phyloP scores from a whole-genome alignment of 2,113 vertebrate genomes.

The Myodes glareolus region DNA sequence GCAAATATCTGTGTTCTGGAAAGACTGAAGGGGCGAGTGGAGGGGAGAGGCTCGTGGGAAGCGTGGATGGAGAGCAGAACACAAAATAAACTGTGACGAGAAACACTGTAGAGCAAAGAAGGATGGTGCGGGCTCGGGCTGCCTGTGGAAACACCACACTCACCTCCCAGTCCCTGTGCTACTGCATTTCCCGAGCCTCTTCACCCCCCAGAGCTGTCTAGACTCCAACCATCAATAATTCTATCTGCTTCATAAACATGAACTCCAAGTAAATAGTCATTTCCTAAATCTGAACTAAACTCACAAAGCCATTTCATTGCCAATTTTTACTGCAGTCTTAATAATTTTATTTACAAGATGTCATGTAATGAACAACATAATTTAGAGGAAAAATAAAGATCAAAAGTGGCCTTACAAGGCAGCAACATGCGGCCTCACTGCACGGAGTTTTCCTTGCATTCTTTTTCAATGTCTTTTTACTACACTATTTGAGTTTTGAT shows the following conservation, averaged over 20 bases:
- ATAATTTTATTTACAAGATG: neutral
- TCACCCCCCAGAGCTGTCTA: neutral
- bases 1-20: neutral
- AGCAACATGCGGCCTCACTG: neutral
- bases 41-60: neutral
- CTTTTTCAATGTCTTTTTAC: neutral
- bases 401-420: neutral
- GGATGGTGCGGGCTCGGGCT: accelerated
- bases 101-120: neutral
- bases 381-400: constrained; percentile 25
- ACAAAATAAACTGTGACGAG: neutral
- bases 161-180: neutral
- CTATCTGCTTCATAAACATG: neutral
- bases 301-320: neutral
- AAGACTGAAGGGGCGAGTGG: neutral
- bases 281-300: constrained; percentile 7
- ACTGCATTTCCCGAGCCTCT: neutral
- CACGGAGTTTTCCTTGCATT: neutral
- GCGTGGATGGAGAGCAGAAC: neutral
- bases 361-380: neutral
- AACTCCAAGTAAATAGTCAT: neutral
- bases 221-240: neutral
- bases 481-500: neutral
- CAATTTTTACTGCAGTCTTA: neutral
- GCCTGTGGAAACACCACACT: neutral